Evolutionary conservation across 2,888 invertebrate genomes (phyloP).

Genomic region (Nipponacmea schrenckii): DNA sequence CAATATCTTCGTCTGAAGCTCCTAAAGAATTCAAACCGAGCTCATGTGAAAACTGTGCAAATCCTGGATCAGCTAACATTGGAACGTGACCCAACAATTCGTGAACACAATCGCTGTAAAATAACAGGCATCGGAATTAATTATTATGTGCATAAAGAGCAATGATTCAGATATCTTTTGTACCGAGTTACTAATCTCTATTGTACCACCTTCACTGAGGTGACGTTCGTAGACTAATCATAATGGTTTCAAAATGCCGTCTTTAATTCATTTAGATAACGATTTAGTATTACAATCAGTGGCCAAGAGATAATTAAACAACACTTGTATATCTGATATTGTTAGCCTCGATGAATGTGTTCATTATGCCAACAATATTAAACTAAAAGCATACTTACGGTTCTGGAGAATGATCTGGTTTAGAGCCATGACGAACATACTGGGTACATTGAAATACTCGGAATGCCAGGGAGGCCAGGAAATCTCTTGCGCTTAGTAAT

Average conservation of each 20-base stretch:
- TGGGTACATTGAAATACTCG: constrained; percentile 99
- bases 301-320: too few relatives aligned
- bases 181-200: too few relatives aligned
- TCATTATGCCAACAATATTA: too few relatives aligned
- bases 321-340: too few relatives aligned
- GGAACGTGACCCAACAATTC: constrained; percentile 96
- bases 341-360: too few relatives aligned
- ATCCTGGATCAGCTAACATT: constrained; percentile 92
- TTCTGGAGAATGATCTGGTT: constrained; percentile 99
- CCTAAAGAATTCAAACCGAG: constrained; percentile 96
- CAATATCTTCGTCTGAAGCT: constrained; percentile 95
- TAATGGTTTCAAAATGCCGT: too few relatives aligned
- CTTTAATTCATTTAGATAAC: too few relatives aligned
- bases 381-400: constrained; percentile 81
- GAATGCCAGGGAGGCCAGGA: constrained; percentile 97
- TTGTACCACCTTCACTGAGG: too few relatives aligned
- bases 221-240: too few relatives aligned
- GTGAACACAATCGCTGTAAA: constrained; percentile 73
- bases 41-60: constrained; percentile 97
- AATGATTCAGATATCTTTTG: too few relatives aligned
- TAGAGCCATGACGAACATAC: constrained; percentile 96
- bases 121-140: not conserved
- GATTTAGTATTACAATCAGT: too few relatives aligned
- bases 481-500: constrained; percentile 94
- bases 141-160: not conserved